Percentiles rank a stretch among this genome's conserved stretches.
Conservation (phyloP, 1,140 invertebrate species). For the Drosophila nebulosa region DNA sequence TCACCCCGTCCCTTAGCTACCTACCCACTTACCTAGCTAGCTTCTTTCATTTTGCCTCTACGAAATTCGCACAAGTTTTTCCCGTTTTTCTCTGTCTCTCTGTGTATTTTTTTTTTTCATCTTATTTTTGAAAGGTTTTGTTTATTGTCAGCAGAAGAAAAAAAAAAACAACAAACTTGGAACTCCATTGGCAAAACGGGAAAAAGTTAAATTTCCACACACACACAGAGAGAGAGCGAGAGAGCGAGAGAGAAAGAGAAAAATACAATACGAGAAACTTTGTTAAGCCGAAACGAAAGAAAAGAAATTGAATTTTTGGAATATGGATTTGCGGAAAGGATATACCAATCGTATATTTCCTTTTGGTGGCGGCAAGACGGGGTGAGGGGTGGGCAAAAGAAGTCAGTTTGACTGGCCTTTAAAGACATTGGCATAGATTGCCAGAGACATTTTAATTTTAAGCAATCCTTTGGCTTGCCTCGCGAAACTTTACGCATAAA, state of each 20-base stretch:
- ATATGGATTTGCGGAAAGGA: conserved; percentile 41
- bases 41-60: neutral
- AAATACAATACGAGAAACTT: conserved; percentile 33
- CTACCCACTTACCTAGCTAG: neutral
- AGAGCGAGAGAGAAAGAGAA: neutral
- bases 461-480: neutral
- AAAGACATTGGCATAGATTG: conserved; percentile 40
- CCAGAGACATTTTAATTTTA: conserved; percentile 43
- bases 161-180: conserved; percentile 32
- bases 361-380: neutral
- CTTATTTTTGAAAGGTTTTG: conserved; percentile 31
- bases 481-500: conserved; percentile 70
- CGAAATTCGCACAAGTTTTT: conserved; percentile 20
- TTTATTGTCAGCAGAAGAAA: conserved; percentile 59
- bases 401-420: conserved; percentile 24
- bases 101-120: no score
- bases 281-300: conserved; percentile 23
- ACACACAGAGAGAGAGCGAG: neutral
- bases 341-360: neutral
- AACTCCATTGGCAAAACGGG: conserved; percentile 18
- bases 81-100: neutral
- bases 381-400: neutral
- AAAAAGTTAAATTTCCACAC: conserved; percentile 6
- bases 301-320: conserved; percentile 57
- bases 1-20: neutral